Base-by-base conservation (phyloP, 2,888 invertebrate genomes). In the Trimorus sp. region DNA sequence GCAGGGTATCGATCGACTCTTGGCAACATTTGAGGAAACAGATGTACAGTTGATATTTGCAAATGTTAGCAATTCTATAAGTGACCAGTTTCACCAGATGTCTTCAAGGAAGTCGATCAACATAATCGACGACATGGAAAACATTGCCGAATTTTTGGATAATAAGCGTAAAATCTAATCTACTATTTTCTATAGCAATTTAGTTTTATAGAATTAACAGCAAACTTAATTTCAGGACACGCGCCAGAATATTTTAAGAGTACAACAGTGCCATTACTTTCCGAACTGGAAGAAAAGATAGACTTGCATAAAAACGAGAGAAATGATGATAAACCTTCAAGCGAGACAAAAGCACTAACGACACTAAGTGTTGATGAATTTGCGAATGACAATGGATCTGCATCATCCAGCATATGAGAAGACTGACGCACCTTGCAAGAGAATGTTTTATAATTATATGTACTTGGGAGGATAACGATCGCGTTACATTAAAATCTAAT, bases 1-100 rank as follows among this genome's bases (percentile, higher is more conserved):
- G 7, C 92, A 95, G 94, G 93, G 94, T 63, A 90, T 96, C 3
- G 93, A 93, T 80, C 93, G 93, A 0, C 88, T 96, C 8, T 90
- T 93, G 6, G 92, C 92, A 79, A 94, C 1, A 26, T 26, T 26
- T 26, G 26, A 26, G 26, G 26, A 26, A 26, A 26, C 26, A 4
- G 26, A 26, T 26, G 26, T 26, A 26, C 26, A 26, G 26, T 26
- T 26, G 26, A 3, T 26, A 26, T 26, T 26, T 26, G 26, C 26
- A 26, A 26, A 26, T 26, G 26, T 26, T 26, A 26, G 26, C 4
- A 26, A 1, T 26, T 26, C 26, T 26, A 26, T 26, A 26, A 26
- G 26, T 26, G 26, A 26, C 4, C 2, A 26, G 26, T 26, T 26
- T 26, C 26, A 26, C 26, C 26, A 3, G 26, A 26, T 26, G 26